Evolutionary conservation across 2,888 invertebrate genomes (phyloP).

Genomic region (Meiosimyza platycephala): DNA sequence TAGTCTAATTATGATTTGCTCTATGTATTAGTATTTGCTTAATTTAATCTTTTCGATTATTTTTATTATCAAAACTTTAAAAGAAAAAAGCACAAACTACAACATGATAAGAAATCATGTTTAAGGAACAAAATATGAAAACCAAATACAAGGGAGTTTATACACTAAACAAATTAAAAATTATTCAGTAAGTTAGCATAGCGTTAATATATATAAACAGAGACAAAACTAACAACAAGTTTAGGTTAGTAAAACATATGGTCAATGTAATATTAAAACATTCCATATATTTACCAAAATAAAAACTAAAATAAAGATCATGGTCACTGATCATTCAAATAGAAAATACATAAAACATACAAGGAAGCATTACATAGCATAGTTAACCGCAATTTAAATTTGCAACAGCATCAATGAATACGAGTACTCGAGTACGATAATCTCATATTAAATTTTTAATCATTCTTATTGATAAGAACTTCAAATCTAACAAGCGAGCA

Average conservation of each 20-base stretch:
- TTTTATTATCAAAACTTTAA: too few relatives aligned
- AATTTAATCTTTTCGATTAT: too few relatives aligned
- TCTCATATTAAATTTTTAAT: too few relatives aligned
- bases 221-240: constrained; percentile 3
- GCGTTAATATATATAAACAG: constrained; percentile 23
- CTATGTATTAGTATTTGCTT: too few relatives aligned
- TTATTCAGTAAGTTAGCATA: constrained; percentile 35
- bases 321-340: not conserved
- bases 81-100: constrained; percentile 30
- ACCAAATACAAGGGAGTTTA: constrained; percentile 68
- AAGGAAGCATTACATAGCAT: constrained; percentile 12
- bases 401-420: not conserved
- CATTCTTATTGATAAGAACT: too few relatives aligned
- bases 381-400: constrained; percentile 23
- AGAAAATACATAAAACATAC: not conserved
- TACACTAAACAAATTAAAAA: constrained; percentile 58
- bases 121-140: constrained; percentile 65
- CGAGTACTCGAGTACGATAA: too few relatives aligned
- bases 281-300: constrained; percentile 10
- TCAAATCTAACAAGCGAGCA: constrained; percentile 14
- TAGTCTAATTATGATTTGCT: too few relatives aligned
- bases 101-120: constrained; percentile 49
- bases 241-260: constrained; percentile 24
- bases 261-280: constrained; percentile 19
- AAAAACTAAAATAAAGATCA: constrained; percentile 30